Conservation (phyloP, 2,888 invertebrate species). For the Anticlea derivata region DNA sequence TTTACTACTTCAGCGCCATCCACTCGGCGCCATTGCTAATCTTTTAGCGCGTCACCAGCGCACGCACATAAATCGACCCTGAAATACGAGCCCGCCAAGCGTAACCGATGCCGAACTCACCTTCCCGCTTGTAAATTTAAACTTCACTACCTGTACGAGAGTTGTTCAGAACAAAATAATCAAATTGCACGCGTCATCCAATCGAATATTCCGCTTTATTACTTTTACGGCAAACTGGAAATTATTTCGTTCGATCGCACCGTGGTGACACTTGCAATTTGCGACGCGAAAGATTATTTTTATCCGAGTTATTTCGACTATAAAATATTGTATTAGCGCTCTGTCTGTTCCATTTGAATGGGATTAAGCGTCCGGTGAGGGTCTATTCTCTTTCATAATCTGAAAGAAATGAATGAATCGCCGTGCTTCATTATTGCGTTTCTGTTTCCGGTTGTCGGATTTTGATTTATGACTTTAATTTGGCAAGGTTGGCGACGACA, state of each 20-base stretch:
- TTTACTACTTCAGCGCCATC: slow-evolving; percentile 35
- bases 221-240: slow-evolving; percentile 48
- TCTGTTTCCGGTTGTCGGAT: slow-evolving; percentile 75
- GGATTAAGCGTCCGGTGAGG: slow-evolving; percentile 31
- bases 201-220: slow-evolving; percentile 57
- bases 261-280: slow-evolving; percentile 51
- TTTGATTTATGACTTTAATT: slow-evolving; percentile 83
- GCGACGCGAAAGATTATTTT: slow-evolving; percentile 38
- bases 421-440: slow-evolving; percentile 75
- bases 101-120: slow-evolving; percentile 59
- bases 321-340: slow-evolving; percentile 37
- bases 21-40: slow-evolving; percentile 54
- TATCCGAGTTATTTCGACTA: slow-evolving; percentile 33
- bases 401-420: slow-evolving; percentile 61
- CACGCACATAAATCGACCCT: slow-evolving; percentile 78
- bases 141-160: slow-evolving; percentile 50
- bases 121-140: slow-evolving; percentile 65
- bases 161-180: slow-evolving; percentile 56
- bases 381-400: slow-evolving; percentile 32
- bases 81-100: slow-evolving; percentile 68
- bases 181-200: slow-evolving; percentile 54
- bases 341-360: slow-evolving; percentile 35
- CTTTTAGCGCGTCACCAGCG: slow-evolving; percentile 77
- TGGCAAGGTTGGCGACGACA: slow-evolving; percentile 82
- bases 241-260: slow-evolving; percentile 47